Conservation (phyloP, 2,797 vertebrate species). For the Poeciliopsis presidionis region DNA sequence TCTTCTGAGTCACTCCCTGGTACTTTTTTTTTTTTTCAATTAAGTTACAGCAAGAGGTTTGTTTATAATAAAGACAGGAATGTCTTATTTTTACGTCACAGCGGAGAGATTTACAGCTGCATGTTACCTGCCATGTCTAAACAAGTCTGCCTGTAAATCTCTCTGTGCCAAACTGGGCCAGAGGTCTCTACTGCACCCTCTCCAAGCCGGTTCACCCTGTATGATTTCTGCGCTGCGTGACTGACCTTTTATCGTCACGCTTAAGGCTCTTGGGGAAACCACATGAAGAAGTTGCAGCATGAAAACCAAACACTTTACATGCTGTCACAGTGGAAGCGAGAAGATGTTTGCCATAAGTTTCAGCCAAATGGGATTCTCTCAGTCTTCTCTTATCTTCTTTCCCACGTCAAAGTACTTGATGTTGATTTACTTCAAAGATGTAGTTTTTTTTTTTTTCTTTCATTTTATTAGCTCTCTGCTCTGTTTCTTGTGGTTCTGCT, state of each 20-base stretch:
- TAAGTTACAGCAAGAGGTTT: conserved; percentile 47
- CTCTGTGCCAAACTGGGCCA: conserved; percentile 36
- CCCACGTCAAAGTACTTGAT: conserved; percentile 33
- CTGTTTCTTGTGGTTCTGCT: conserved; percentile 48
- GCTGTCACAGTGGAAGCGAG: conserved; percentile 14
- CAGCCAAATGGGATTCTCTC: conserved; percentile 32
- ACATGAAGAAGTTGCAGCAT: conserved; percentile 23
- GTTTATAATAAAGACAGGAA: conserved; percentile 12
- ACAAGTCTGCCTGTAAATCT: conserved; percentile 38
- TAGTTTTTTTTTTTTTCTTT: conserved; percentile 16
- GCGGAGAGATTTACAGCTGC: conserved; percentile 1
- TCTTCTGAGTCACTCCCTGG: conserved; percentile 28
- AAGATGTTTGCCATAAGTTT: conserved; percentile 57
- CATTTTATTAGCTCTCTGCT: conserved; percentile 48
- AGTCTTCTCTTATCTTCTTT: conserved; percentile 26
- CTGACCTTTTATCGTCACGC: conserved; percentile 41
- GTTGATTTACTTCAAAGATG: conserved; percentile 56
- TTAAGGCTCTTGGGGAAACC: conserved; percentile 22
- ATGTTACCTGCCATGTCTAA: conserved; percentile 33
- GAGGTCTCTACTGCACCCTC: conserved; percentile 44
- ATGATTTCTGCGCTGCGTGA: conserved; percentile 8
- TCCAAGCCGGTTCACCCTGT: conserved; percentile 54
- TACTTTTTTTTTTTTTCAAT: not conserved
- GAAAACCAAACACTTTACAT: conserved; percentile 9
- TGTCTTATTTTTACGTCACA: conserved; percentile 18